Evolutionary conservation across 2,113 vertebrate species (phyloP).

Genomic region (Ranitomeya variabilis): DNA sequence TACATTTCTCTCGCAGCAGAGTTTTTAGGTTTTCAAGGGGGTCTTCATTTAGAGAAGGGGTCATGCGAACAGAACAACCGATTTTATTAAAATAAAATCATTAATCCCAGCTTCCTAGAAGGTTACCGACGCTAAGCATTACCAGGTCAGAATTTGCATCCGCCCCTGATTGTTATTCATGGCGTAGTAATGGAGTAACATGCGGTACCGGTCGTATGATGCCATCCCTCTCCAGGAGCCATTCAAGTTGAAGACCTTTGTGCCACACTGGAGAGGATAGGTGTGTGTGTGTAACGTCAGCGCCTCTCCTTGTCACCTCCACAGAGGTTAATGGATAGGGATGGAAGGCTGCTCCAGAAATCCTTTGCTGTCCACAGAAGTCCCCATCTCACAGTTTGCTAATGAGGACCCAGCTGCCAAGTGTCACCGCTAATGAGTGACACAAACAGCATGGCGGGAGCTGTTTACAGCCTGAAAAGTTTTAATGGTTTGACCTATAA

Average conservation of each 20-base stretch:
- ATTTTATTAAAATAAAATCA: neutral
- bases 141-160: slow-evolving; percentile 2
- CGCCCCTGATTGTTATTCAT: neutral
- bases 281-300: slow-evolving; percentile 43
- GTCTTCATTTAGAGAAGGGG: neutral
- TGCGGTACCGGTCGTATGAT: neutral
- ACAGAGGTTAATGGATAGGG: slow-evolving; percentile 54
- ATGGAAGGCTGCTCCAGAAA: slow-evolving; percentile 19
- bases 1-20: neutral
- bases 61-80: neutral
- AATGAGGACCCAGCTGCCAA: slow-evolving; percentile 57
- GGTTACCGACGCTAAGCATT: neutral
- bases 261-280: slow-evolving; percentile 19
- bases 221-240: neutral
- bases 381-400: slow-evolving; percentile 43
- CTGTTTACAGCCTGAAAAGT: slow-evolving; percentile 56
- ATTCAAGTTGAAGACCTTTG: neutral
- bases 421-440: slow-evolving; percentile 58
- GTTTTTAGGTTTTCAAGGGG: neutral
- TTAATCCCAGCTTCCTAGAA: neutral
- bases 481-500: slow-evolving; percentile 59
- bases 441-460: slow-evolving; percentile 46
- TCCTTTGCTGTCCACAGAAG: slow-evolving; percentile 42
- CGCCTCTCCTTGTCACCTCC: slow-evolving; percentile 31
- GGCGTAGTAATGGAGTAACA: slow-evolving; percentile 10